Base-by-base conservation (phyloP, 1,140 invertebrate genomes). In the Nomia melanderi region DNA sequence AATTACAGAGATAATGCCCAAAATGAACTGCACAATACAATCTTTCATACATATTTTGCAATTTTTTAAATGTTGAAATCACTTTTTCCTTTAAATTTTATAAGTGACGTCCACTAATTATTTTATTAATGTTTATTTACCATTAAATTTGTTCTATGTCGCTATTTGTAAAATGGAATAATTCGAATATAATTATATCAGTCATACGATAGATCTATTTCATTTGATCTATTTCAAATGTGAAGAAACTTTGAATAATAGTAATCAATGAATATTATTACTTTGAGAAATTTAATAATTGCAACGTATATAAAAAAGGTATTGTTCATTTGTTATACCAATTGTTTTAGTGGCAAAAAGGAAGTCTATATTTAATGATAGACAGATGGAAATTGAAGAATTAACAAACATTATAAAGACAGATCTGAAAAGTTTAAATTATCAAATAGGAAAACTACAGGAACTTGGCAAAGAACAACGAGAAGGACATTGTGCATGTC, bases 331-430 rank as follows among this genome's bases (percentile, higher is more conserved):
- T 31, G 12, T 59, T 60, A n/a, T 17, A 25, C 53, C 2, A 2
- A 47, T 25, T 70, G 9, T 95, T 94, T 54, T 89, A 98, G 97
- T 99, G 94, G 98, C 98, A 7, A 99, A 99, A 93, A 96, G 96
- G 87, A 99, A 98, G 91, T 98, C 98, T 0, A 93, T 99, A 57
- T 99, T 99, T 93, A 98, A 99, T 93, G 98, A 99, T 88, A 94
- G 96, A 90, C 96, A 98, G 57, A 94, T 96, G 75, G 98, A 99
- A 93, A 99, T 99, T 66, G 98, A 99, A 92, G 98, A 99, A 90
- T 91, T 99, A 50, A 99, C 98, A 1, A 98, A 98, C 87, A 99
- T 99, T 57, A 99, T 99, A 36, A 99, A 99, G 93, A 96, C 97
- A 85, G 99, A 99, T 92, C 94, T 99, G 66, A 96, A 95, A 90